Evolutionary conservation across 2,888 invertebrate genomes (phyloP).

Genomic region (Aphidius colemani): DNA sequence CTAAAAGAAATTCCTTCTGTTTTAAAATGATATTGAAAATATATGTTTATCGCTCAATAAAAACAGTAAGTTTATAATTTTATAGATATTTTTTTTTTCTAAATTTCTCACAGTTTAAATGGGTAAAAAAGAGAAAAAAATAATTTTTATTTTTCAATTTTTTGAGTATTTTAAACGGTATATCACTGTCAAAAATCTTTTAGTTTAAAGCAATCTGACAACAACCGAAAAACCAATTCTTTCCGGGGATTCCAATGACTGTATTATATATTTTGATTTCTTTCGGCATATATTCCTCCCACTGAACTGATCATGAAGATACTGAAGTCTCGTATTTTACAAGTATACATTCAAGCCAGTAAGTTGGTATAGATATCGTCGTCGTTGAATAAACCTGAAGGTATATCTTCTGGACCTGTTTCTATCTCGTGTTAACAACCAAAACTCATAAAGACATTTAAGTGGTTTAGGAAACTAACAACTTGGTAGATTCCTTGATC

Average conservation of each 20-base stretch:
- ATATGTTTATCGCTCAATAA: no score
- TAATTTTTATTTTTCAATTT: no score
- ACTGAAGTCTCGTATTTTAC: background rate
- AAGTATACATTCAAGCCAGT: background rate
- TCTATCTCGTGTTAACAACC: slow-evolving; percentile 55
- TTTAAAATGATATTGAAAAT: no score
- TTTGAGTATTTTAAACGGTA: background rate
- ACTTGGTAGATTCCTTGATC: slow-evolving; percentile 28
- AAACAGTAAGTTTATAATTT: no score
- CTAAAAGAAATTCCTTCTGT: no score
- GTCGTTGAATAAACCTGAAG: slow-evolving; percentile 5
- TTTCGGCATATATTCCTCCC: slow-evolving; percentile 41
- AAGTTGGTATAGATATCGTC: slow-evolving; percentile 18
- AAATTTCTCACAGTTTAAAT: no score
- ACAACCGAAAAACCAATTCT: slow-evolving; percentile 38
- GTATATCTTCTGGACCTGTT: slow-evolving; percentile 43
- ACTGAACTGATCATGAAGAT: slow-evolving; percentile 42
- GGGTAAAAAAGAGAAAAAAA: no score
- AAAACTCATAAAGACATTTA: slow-evolving; percentile 59
- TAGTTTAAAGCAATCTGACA: slow-evolving; percentile 1
- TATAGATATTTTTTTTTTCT: no score
- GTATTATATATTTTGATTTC: slow-evolving; percentile 38
- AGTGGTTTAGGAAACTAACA: slow-evolving; percentile 41
- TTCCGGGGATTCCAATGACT: slow-evolving; percentile 42
- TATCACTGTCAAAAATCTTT: slow-evolving; percentile 25